Conservation (phyloP, 2,888 invertebrate genomes). For the Diaprepes abbreviatus region DNA sequence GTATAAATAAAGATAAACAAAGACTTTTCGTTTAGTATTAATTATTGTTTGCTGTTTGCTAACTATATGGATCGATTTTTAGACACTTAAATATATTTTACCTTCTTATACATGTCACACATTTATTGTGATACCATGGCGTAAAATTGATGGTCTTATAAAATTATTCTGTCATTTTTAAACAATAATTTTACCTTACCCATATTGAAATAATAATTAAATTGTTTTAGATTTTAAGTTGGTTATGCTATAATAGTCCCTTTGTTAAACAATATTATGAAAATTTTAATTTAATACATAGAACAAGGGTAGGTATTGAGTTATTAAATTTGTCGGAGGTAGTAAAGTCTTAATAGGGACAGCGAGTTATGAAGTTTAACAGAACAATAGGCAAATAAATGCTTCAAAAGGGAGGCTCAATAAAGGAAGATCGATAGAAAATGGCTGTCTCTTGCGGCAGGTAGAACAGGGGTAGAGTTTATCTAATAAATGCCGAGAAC, state of each 20-base stretch:
- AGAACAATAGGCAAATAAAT: slow-evolving; percentile 26
- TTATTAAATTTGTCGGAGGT: slow-evolving; percentile 16
- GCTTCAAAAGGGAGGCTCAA: slow-evolving; percentile 22
- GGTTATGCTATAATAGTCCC: neutral
- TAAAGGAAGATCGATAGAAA: slow-evolving; percentile 24
- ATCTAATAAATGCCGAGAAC: slow-evolving; percentile 22
- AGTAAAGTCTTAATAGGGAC: slow-evolving; percentile 15
- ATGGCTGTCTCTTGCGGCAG: slow-evolving; percentile 21
- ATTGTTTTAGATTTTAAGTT: neutral
- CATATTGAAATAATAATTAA: too few relatives aligned
- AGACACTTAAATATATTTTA: too few relatives aligned
- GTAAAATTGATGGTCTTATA: too few relatives aligned
- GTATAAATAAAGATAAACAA: too few relatives aligned
- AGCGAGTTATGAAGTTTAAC: slow-evolving; percentile 20
- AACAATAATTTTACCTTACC: too few relatives aligned
- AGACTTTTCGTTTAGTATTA: too few relatives aligned
- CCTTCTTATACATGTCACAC: too few relatives aligned
- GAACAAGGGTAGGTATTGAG: slow-evolving; percentile 6
- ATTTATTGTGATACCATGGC: too few relatives aligned
- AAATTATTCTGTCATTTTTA: too few relatives aligned
- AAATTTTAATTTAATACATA: slow-evolving; percentile 10
- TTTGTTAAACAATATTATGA: neutral
- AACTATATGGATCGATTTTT: too few relatives aligned
- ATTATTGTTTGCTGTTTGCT: too few relatives aligned
- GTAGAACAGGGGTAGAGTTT: slow-evolving; percentile 22